Evolutionary conservation across 30 jellyfish, hydroid and myxozoan species (phyloP), one percentile per base, ranked within the genome.

Genomic region (Clytia hemisphaerica): DNA sequence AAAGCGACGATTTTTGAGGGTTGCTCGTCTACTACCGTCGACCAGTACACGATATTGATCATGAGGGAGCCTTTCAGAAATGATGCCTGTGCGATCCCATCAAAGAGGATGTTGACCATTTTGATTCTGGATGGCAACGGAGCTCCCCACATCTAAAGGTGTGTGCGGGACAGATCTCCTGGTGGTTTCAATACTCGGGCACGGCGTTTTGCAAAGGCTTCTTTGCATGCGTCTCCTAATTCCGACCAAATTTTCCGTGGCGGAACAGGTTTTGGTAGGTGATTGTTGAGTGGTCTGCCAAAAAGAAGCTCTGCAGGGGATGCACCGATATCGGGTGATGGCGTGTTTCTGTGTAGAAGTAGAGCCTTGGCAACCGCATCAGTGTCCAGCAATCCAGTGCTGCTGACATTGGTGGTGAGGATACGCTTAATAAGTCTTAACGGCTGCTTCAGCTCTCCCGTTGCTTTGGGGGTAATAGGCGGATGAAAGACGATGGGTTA

Each of bases 11-110:
- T 60, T 60, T 10, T 65, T 9, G 14, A 60, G 29, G 14, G 73
- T 60, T 10, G 15, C 14, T 19, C 63, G 18, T 24, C 67, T 10
- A 22, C 73, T 60, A 19, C 73, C 67, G 15, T 60, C 67, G 29
- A 25, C 29, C 29, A 31, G 67, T 9, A 51, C 34, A 7, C 66
- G 12, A 26, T 60, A 60, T 31, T 60, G 73, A 12, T 60, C 10
- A 30, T 60, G 73, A 10, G 73, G 73, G 21, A 60, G 67, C 10
- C 67, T 53, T 53, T 53, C 67, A 53, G 33, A 10, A 21, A 53
- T 53, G 9, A 10, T 53, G 15, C 67, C 67, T 53, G 12, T 53
- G 67, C 22, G 15, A 9, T 53, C 36, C 67, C 27, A 53, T 53
- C 22, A 10, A 9, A 9, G 12, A 9, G 67, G 67, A 15, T 10